Percentiles rank a stretch among this genome's conserved stretches.
phyloP scores from a whole-genome alignment of 2,888 invertebrate species.

The Eupithecia dodoneata region DNA sequence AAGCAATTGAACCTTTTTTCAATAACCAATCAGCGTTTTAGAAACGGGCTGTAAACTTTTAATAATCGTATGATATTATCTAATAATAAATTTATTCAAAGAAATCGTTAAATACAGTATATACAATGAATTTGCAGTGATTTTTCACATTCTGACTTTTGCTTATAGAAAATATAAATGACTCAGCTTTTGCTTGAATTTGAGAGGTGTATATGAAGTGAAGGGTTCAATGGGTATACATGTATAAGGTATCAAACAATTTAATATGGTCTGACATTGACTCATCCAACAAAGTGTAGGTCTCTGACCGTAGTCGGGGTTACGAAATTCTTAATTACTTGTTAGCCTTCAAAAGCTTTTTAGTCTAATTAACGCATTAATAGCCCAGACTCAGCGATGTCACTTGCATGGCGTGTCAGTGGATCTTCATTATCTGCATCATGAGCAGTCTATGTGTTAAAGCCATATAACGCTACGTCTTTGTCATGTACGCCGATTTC shows the following conservation, averaged over 20 bases:
- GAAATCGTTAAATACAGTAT: too few relatives aligned
- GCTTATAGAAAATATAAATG: background rate
- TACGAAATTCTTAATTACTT: background rate
- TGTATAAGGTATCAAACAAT: background rate
- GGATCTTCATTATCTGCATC: background rate
- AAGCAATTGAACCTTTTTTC: too few relatives aligned
- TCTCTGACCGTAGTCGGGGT: background rate
- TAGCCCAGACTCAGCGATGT: background rate
- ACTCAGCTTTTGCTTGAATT: background rate
- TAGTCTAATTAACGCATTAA: background rate
- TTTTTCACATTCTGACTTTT: background rate
- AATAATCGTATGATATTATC: too few relatives aligned
- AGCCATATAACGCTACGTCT: background rate
- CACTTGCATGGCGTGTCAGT: background rate
- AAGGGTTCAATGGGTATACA: background rate
- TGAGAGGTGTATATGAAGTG: background rate
- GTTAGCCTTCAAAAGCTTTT: background rate
- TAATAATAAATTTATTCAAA: too few relatives aligned
- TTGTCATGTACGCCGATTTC: background rate
- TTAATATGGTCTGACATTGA: background rate
- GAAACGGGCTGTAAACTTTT: background rate
- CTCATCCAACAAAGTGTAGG: background rate
- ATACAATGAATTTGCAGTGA: background rate
- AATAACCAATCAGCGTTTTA: background rate
- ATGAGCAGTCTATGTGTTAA: background rate